Base-by-base conservation (phyloP, 2,113 vertebrate genomes). In the Ifrita kowaldi region DNA sequence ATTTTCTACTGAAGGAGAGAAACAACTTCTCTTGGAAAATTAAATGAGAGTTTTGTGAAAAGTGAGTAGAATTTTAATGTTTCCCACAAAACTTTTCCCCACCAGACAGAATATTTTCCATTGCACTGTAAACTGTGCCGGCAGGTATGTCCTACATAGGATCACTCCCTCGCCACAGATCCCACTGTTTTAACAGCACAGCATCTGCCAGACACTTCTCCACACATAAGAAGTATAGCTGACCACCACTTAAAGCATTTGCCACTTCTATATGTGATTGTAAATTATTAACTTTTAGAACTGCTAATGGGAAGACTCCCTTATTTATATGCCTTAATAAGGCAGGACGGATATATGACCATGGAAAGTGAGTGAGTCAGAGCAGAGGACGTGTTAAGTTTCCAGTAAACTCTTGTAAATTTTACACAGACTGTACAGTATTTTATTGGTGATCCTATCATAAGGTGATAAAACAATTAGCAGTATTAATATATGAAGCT, bases 271-370 rank as follows among this genome's bases (percentile, higher is more conserved):
- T 32, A 32, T 35, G 35, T 22, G 18, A 64, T 2, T 33, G 12
- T 35, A 81, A 53, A 5, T 37, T 0, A 57, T 53, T 41, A 56
- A 37, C 22, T 90, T 88, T 44, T 33, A 75, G 50, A 73, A 83
- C 23, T 50, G 35, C 37, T 65, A 49, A 46, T 19, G 32, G 20
- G 55, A 77, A 83, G 23, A 42, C 16, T n/a, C 35, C 15, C 4
- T 49, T 57, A 42, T 74, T 90, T 16, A 19, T 41, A 57, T 9
- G 28, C 52, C 22, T 64, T 52, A 71, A 28, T 37, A 89, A 91
- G 33, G 37, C 42, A 68, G 15, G 2, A 7, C 11, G 24, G 37
- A 77, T 22, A n/a, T 8, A 37, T 0, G 1, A 28, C 32, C 42
- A 90, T n/a, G n/a, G n/a, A 64, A 82, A 27, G 23, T 5, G 21